These are phyloP conservation scores for Drosophila ogumai DNA, from an alignment of 1,140 invertebrate species.

Conservation along the genomic window DNA sequence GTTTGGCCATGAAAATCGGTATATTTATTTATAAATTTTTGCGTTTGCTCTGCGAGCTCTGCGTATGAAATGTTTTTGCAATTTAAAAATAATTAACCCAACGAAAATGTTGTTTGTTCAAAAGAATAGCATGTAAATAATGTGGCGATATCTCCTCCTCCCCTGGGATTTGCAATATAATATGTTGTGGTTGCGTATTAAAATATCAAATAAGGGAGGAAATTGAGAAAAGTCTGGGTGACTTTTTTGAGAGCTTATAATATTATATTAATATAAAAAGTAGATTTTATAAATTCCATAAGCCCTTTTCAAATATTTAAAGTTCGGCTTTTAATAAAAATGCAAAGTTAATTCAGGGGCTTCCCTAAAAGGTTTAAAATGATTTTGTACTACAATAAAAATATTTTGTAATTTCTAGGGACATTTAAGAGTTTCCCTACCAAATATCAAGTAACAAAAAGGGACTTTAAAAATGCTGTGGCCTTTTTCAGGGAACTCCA, in stretches of 20 bases:
- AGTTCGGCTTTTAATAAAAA: not conserved
- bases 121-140: slow-evolving; percentile 22
- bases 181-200: slow-evolving; percentile 15
- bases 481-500: slow-evolving; percentile 11
- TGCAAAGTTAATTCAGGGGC: not conserved
- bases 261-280: not conserved
- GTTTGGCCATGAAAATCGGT: slow-evolving; percentile 75
- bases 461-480: slow-evolving; percentile 25
- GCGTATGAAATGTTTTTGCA: slow-evolving; percentile 50
- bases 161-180: slow-evolving; percentile 9
- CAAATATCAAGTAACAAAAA: not conserved
- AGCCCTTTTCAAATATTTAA: not conserved
- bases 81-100: slow-evolving; percentile 62
- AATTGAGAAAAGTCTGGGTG: not conserved
- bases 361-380: not conserved
- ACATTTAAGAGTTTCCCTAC: not conserved
- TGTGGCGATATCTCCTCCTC: not conserved
- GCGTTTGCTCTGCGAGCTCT: slow-evolving; percentile 37
- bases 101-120: slow-evolving; percentile 29
- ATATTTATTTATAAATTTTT: slow-evolving; percentile 69
- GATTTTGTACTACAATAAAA: not conserved
- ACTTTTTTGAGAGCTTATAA: not conserved
- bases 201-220: not conserved
- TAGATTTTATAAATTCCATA: not conserved
- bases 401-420: not conserved